These are phyloP conservation scores for Diprion similis DNA, from an alignment of 1,140 invertebrate genomes.

Conservation along the genomic window DNA sequence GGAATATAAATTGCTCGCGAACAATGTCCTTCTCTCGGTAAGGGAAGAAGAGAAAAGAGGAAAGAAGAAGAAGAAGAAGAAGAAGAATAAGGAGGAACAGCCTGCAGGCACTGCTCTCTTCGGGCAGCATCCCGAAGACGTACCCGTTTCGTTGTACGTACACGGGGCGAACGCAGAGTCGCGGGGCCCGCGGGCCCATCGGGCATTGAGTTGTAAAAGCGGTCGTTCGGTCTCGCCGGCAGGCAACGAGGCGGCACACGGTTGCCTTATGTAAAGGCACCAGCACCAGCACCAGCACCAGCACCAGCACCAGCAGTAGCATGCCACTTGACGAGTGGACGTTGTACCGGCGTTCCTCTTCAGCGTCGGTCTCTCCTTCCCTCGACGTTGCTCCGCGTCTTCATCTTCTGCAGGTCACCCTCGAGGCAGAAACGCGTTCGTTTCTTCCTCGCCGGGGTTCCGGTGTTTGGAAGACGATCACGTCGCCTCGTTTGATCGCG, in stretches of 20 bases:
- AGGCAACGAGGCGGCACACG: slow-evolving; percentile 58
- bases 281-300: slow-evolving; percentile 19
- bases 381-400: slow-evolving; percentile 34
- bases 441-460: slow-evolving; percentile 1
- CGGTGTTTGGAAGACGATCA: slow-evolving; percentile 6
- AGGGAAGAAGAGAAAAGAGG: neutral
- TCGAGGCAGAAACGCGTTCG: neutral
- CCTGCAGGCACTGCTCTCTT: no score
- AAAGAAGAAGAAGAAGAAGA: neutral
- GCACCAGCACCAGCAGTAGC: slow-evolving; percentile 39
- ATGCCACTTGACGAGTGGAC: slow-evolving; percentile 62
- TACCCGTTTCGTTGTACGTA: slow-evolving; percentile 3
- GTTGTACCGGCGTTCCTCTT: slow-evolving; percentile 58
- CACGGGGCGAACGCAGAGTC: slow-evolving; percentile 22
- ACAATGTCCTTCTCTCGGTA: neutral
- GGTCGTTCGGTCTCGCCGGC: slow-evolving; percentile 53
- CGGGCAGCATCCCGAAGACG: slow-evolving; percentile 16
- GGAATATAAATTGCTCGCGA: neutral
- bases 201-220: slow-evolving; percentile 63
- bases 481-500: slow-evolving; percentile 18
- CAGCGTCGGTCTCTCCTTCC: slow-evolving; percentile 40
- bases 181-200: slow-evolving; percentile 42
- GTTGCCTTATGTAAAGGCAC: slow-evolving; percentile 61
- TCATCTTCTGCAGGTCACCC: slow-evolving; percentile 26
- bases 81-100: no score